Conservation (phyloP, 1,140 invertebrate species). For the Penaeus vannamei region DNA sequence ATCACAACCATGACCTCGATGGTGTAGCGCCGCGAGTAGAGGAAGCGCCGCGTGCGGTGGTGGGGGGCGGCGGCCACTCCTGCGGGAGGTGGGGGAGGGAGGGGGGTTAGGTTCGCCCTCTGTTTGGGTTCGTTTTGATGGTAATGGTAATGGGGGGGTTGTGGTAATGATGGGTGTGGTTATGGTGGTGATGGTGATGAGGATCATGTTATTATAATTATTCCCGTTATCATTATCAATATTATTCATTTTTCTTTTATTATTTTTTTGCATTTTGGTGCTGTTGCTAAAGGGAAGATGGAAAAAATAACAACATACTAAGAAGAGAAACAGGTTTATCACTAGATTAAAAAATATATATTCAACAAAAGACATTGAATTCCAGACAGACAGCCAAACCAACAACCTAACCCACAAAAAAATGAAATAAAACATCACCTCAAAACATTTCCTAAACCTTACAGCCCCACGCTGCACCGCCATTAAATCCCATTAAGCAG, state of each 20-base stretch:
- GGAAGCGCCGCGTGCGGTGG: slow-evolving; percentile 28
- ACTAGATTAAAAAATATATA: background rate
- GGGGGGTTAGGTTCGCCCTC: background rate
- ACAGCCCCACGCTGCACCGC: too few relatives aligned
- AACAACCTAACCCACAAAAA: background rate
- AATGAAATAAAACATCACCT: too few relatives aligned
- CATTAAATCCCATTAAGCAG: too few relatives aligned
- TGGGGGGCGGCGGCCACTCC: background rate
- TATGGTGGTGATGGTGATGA: background rate
- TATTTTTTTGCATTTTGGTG: background rate
- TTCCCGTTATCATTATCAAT: background rate
- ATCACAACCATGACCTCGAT: slow-evolving; percentile 87
- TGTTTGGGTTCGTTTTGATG: background rate
- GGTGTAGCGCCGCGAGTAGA: slow-evolving; percentile 78
- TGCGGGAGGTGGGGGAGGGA: background rate
- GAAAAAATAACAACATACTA: background rate
- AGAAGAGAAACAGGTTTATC: background rate
- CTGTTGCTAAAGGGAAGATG: background rate
- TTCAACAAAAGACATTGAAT: background rate
- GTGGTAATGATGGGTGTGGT: background rate
- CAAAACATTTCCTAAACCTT: too few relatives aligned
- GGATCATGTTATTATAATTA: background rate
- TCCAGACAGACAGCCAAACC: background rate
- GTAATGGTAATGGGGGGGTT: background rate
- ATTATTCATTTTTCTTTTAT: background rate